Evolutionary conservation across 1,140 invertebrate species (phyloP).

Genomic region (Drosophila gunungcola): DNA sequence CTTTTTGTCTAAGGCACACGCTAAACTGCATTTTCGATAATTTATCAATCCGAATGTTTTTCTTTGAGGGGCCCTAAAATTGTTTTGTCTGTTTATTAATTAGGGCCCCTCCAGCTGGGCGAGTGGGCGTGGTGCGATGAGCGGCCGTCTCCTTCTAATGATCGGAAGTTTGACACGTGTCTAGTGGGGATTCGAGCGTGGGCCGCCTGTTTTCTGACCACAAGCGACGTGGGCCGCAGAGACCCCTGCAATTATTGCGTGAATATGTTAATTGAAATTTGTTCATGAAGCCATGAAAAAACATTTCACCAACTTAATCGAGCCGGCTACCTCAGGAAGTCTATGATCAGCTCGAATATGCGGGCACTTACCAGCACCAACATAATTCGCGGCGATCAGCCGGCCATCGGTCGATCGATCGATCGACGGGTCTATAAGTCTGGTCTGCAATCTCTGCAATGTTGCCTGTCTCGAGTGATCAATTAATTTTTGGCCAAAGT

Average conservation of each 20-base stretch:
- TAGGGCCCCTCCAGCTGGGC: slow-evolving; percentile 44
- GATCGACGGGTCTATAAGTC: slow-evolving; percentile 52
- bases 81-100: slow-evolving; percentile 79
- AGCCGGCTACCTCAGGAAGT: slow-evolving; percentile 37
- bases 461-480: slow-evolving; percentile 70
- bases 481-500: slow-evolving; percentile 79
- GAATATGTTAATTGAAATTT: slow-evolving; percentile 82
- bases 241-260: slow-evolving; percentile 73
- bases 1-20: slow-evolving; percentile 72
- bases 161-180: slow-evolving; percentile 81
- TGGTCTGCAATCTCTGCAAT: slow-evolving; percentile 56
- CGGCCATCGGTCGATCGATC: slow-evolving; percentile 57
- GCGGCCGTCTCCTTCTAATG: slow-evolving; percentile 57
- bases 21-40: slow-evolving; percentile 76
- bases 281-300: slow-evolving; percentile 65
- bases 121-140: slow-evolving; percentile 63
- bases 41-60: slow-evolving; percentile 65
- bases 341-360: slow-evolving; percentile 57
- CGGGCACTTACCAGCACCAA: slow-evolving; percentile 51
- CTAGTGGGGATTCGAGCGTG: slow-evolving; percentile 42
- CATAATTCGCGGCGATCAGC: slow-evolving; percentile 58
- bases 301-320: slow-evolving; percentile 59
- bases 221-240: slow-evolving; percentile 46
- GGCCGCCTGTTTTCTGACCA: slow-evolving; percentile 35
- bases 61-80: slow-evolving; percentile 44